Evolutionary conservation across 2,888 invertebrate species (phyloP), one percentile per base, ranked within the genome.

Genomic region (Aricia artaxerxes): DNA sequence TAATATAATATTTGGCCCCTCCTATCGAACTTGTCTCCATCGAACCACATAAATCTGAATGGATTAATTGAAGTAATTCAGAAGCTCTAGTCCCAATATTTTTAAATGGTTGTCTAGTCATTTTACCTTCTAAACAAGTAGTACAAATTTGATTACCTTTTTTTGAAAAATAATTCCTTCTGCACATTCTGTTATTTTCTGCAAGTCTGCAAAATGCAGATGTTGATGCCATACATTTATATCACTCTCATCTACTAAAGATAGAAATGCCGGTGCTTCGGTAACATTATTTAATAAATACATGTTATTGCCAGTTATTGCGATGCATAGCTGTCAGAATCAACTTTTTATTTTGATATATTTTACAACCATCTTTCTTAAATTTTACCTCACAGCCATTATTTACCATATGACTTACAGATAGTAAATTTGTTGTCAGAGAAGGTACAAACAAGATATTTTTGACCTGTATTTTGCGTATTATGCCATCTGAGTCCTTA

Each of bases 291-390:
- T 77, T 24, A 77, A 77, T 44, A 77, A 3, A 77, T 77, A 77
- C 77, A 77, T 77, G 24, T 24, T 24, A 24, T 24, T 24, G 24
- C 24, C 24, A 24, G 44, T 77, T 77, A 44, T 77, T 77, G 77
- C 44, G 61, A 44, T 77, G 77, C 77, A n/a, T 24, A 40, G 77
- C 77, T 44, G 77, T 64, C 44, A 77, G 9, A 61, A 77, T 77
- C 13, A 77, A 77, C 44, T 77, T 77, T 6, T 77, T 77, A 77
- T 77, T 77, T 77, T 77, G 77, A n/a, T 77, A 61, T 44, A 77
- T 77, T 44, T 77, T 60, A 64, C 77, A 77, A 24, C 38, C 24
- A 44, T 77, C 24, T 77, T 61, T 77, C 61, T 38, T 31, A 77
- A 77, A 64, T 44, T 11, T 77, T 24, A 77, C 77, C 4, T 77